Evolutionary conservation across 2,888 invertebrate genomes (phyloP).

Genomic region (Hololepta plana): DNA sequence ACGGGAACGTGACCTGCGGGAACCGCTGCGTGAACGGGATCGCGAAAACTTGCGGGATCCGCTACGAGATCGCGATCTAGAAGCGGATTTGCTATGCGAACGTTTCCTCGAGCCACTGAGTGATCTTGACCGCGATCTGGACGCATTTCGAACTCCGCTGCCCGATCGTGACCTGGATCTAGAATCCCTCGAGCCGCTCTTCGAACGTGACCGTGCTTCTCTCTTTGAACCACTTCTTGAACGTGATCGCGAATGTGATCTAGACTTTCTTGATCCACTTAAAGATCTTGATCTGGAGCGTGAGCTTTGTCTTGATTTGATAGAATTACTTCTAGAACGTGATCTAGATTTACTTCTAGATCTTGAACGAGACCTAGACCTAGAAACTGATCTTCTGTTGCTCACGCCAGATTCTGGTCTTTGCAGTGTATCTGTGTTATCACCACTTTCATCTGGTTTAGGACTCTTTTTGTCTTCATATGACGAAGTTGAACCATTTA

Average conservation of each 20-base stretch:
- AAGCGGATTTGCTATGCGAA: conserved; percentile 9
- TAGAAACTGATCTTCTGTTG: too few species aligned
- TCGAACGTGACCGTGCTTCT: conserved; percentile 12
- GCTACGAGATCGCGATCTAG: conserved; percentile 8
- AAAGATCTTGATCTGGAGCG: conserved; percentile 9
- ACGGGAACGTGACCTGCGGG: conserved; percentile 12
- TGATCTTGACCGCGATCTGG: conserved; percentile 12
- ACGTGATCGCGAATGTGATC: conserved; percentile 16
- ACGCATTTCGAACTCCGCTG: conserved; percentile 3
- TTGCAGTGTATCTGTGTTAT: too few species aligned
- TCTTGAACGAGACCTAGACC: conserved; percentile 12
- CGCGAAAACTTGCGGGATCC: conserved; percentile 9
- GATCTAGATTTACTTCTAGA: conserved; percentile 15
- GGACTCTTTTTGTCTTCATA: conserved; percentile 12
- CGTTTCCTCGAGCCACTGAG: conserved; percentile 7
- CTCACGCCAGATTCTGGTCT: too few species aligned
- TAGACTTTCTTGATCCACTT: conserved; percentile 12
- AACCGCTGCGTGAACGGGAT: conserved; percentile 5
- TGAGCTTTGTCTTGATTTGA: conserved; percentile 5
- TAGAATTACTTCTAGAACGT: conserved; percentile 7
- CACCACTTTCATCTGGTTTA: too few species aligned
- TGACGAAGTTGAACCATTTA: conserved; percentile 12
- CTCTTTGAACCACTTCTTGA: conserved; percentile 17
- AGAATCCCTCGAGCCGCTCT: conserved; percentile 13
- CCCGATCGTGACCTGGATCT: conserved; percentile 13